These are phyloP conservation scores for Cottus gobio DNA, from an alignment of 2,113 vertebrate species.

Conservation along the genomic window DNA sequence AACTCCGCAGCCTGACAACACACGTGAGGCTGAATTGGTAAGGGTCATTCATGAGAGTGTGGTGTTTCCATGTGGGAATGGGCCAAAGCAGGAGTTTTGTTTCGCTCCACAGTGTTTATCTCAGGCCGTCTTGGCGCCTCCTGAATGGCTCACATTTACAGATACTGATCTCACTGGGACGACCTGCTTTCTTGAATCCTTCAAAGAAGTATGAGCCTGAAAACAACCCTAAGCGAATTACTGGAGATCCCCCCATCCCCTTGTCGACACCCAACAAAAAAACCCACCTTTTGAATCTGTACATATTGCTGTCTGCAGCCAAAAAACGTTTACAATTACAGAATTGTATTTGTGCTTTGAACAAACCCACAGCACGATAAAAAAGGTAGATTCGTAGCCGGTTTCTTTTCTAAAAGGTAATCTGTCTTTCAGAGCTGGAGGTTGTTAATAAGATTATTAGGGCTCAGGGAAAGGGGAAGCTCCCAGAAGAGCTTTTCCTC, in stretches of 20 bases:
- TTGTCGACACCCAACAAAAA: slow-evolving; percentile 16
- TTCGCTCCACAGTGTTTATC: slow-evolving; percentile 76
- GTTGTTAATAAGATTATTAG: slow-evolving; percentile 47
- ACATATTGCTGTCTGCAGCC: slow-evolving; percentile 77
- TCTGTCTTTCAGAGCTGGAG: slow-evolving; percentile 41
- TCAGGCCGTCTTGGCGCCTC: slow-evolving; percentile 48
- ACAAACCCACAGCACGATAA: slow-evolving; percentile 71
- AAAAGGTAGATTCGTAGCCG: slow-evolving; percentile 51
- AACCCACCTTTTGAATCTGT: slow-evolving; percentile 51
- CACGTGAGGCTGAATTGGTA: slow-evolving; percentile 62
- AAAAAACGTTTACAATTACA: slow-evolving; percentile 65
- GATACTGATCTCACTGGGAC: slow-evolving; percentile 36
- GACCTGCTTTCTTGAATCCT: slow-evolving; percentile 25
- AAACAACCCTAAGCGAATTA: slow-evolving; percentile 15
- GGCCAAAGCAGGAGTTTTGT: slow-evolving; percentile 41
- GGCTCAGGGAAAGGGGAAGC: slow-evolving; percentile 19
- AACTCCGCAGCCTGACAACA: slow-evolving; percentile 53
- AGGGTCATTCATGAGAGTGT: slow-evolving; percentile 65
- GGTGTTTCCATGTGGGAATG: slow-evolving; percentile 63
- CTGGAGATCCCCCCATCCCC: not conserved
- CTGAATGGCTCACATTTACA: slow-evolving; percentile 54
- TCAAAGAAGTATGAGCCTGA: slow-evolving; percentile 18
- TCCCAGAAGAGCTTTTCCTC: slow-evolving; percentile 38
- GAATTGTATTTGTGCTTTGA: slow-evolving; percentile 79
- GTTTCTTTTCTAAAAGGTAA: slow-evolving; percentile 45